These are phyloP conservation scores for Eulemur mongoz DNA, from an alignment of 2,797 vertebrate genomes.

Conservation along the genomic window DNA sequence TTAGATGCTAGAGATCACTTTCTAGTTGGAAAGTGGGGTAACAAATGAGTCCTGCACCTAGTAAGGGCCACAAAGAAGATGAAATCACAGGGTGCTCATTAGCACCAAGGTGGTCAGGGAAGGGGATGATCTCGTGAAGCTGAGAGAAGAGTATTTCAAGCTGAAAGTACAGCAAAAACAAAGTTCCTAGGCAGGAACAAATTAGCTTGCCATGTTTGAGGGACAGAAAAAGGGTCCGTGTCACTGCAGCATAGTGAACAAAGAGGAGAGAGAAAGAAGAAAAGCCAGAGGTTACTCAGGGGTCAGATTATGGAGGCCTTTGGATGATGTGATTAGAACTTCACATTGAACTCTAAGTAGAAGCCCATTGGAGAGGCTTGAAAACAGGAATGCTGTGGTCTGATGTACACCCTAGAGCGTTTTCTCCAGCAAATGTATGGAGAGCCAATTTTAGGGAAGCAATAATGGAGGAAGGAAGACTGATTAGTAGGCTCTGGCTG, in stretches of 20 bases:
- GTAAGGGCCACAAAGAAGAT: neutral
- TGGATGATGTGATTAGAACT: neutral
- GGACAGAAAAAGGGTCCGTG: neutral
- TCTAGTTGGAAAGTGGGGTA: neutral
- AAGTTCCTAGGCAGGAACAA: neutral
- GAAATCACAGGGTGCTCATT: neutral
- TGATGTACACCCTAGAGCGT: neutral
- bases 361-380: neutral
- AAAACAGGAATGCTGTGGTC: neutral
- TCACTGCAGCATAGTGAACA: neutral
- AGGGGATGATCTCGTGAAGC: neutral
- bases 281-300: neutral
- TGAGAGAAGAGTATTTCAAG: neutral
- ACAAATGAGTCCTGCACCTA: neutral
- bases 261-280: neutral
- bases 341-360: neutral
- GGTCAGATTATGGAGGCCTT: neutral
- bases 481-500: neutral
- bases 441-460: neutral
- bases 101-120: neutral
- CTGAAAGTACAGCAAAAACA: neutral
- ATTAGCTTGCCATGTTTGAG: neutral
- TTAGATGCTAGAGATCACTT: neutral
- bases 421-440: neutral
- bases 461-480: neutral